phyloP scores from a whole-genome alignment of 2,113 vertebrate species.

The Sphaerodactylus townsendi region DNA sequence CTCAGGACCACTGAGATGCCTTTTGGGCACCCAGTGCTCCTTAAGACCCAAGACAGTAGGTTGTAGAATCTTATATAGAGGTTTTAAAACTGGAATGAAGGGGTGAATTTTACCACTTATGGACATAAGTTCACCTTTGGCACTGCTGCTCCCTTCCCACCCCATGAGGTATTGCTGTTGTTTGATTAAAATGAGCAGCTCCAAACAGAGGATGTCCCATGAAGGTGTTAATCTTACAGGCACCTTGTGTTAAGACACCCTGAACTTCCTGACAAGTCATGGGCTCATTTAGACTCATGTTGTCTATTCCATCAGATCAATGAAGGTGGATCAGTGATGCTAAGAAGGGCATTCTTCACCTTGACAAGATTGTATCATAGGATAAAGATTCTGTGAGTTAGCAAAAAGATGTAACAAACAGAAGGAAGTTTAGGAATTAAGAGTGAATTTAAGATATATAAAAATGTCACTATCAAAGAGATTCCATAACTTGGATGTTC shows the following conservation, averaged over 20 bases:
- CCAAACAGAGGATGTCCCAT: neutral
- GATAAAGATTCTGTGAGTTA: neutral
- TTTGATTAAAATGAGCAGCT: neutral
- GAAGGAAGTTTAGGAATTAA: neutral
- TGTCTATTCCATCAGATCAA: neutral
- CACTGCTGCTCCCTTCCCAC: neutral
- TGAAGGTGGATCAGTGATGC: neutral
- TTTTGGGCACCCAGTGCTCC: neutral
- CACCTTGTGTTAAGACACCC: neutral
- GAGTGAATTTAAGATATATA: neutral
- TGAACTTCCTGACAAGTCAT: neutral
- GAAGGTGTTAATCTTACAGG: neutral
- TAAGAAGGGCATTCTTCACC: neutral
- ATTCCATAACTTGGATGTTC: neutral
- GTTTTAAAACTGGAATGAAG: neutral
- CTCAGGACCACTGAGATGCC: neutral
- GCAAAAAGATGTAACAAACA: neutral
- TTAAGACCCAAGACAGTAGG: neutral
- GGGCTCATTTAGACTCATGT: neutral
- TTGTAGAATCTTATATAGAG: neutral
- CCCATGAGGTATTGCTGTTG: neutral
- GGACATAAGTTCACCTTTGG: neutral
- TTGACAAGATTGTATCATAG: neutral
- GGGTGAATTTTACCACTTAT: neutral
- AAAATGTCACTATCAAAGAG: neutral